phyloP scores from a whole-genome alignment of 2,797 vertebrate species.

The Crenichthys baileyi region DNA sequence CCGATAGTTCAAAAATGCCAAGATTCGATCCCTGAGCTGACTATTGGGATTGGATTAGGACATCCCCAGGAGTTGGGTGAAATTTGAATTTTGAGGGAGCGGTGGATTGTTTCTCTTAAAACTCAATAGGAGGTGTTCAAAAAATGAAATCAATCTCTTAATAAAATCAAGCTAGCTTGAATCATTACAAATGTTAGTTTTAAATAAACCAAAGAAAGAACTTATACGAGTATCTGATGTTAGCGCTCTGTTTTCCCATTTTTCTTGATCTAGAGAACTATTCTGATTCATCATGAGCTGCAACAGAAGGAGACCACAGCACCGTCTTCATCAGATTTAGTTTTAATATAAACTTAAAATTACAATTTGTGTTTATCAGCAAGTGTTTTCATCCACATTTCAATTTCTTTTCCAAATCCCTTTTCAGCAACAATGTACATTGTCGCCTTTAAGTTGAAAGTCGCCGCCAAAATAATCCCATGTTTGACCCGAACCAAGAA shows the following conservation, averaged over 20 bases:
- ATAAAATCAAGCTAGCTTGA: too few species aligned
- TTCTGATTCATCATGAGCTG: not conserved
- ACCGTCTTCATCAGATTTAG: slow-evolving; percentile 42
- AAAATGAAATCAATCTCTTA: too few species aligned
- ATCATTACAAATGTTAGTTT: too few species aligned
- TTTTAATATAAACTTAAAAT: slow-evolving; percentile 83
- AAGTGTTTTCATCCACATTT: slow-evolving; percentile 76
- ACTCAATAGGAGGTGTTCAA: too few species aligned
- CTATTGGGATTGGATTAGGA: too few species aligned
- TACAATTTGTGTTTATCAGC: slow-evolving; percentile 81
- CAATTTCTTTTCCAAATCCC: slow-evolving; percentile 73
- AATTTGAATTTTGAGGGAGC: too few species aligned
- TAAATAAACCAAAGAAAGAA: too few species aligned
- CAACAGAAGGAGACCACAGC: slow-evolving; percentile 27
- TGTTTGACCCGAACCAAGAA: slow-evolving; percentile 66
- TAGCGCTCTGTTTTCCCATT: not conserved
- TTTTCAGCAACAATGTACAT: slow-evolving; percentile 58
- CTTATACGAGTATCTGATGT: too few species aligned
- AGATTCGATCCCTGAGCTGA: too few species aligned
- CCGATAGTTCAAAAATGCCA: too few species aligned
- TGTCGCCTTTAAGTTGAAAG: slow-evolving; percentile 35
- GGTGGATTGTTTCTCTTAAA: too few species aligned
- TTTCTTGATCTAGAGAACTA: not conserved
- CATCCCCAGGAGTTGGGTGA: too few species aligned
- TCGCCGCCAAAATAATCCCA: slow-evolving; percentile 29